These are phyloP conservation scores for Malthinus flaveolus DNA, from an alignment of 2,888 invertebrate species.

Conservation along the genomic window DNA sequence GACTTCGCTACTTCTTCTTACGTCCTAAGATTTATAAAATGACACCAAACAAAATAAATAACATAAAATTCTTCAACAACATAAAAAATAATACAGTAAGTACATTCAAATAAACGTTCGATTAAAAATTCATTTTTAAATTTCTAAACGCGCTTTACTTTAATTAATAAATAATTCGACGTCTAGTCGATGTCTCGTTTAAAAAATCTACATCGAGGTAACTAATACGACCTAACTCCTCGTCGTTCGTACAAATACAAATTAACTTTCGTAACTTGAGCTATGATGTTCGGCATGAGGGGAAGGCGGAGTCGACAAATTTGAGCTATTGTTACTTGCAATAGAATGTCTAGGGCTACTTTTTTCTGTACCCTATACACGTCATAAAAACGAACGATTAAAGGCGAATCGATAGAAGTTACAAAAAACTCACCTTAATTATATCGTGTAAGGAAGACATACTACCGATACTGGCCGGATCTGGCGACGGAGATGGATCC, in stretches of 20 bases:
- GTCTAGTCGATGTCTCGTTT: slow-evolving; percentile 1
- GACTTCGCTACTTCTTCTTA: neutral
- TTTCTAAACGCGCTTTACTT: neutral
- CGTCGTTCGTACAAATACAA: neutral
- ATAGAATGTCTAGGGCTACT: slow-evolving; percentile 71
- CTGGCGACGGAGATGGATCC: slow-evolving; percentile 53
- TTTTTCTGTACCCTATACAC: slow-evolving; percentile 49
- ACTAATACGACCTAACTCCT: slow-evolving; percentile 20
- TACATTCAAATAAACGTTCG: neutral
- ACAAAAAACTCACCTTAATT: slow-evolving; percentile 59
- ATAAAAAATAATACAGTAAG: slow-evolving; percentile 1
- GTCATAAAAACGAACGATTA: neutral
- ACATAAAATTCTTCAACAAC: neutral
- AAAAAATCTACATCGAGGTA: slow-evolving; percentile 27
- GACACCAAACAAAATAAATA: slow-evolving; percentile 2
- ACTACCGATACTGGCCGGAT: slow-evolving; percentile 73
- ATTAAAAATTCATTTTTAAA: neutral
- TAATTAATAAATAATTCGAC: slow-evolving; percentile 10
- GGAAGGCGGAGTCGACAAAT: slow-evolving; percentile 72
- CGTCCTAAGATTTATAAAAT: neutral
- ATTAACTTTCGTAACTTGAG: slow-evolving; percentile 68
- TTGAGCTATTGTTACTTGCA: slow-evolving; percentile 75
- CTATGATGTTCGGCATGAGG: slow-evolving; percentile 68
- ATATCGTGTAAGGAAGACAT: slow-evolving; percentile 78
- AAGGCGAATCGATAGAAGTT: slow-evolving; percentile 2